Percentiles rank a stretch among this genome's conserved stretches.
phyloP scores from a whole-genome alignment of 2,888 invertebrate species.

The Taphrorychus bicolor region DNA sequence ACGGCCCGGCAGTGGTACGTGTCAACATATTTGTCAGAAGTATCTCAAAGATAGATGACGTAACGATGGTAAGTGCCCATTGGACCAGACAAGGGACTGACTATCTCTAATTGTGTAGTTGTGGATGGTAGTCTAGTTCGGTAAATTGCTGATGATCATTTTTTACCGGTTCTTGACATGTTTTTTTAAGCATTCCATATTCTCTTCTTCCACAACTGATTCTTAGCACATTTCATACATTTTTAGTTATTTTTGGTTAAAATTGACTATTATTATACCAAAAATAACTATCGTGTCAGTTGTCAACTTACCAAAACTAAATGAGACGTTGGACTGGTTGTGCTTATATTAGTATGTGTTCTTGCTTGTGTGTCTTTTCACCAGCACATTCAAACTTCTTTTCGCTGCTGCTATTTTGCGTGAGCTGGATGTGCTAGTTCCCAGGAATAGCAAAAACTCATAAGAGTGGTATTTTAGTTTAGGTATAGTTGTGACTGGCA shows the following conservation, averaged over 20 bases:
- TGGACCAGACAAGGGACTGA: slow-evolving; percentile 50
- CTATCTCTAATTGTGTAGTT: slow-evolving; percentile 55
- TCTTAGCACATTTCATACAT: slow-evolving; percentile 33
- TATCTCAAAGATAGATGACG: slow-evolving; percentile 99
- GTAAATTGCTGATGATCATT: slow-evolving; percentile 42
- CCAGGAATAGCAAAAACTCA: background rate
- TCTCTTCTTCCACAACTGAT: slow-evolving; percentile 36
- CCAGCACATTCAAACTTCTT: slow-evolving; percentile 3
- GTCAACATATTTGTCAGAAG: slow-evolving; percentile 99
- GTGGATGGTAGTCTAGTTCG: slow-evolving; percentile 54
- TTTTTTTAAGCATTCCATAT: slow-evolving; percentile 30
- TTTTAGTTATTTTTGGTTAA: slow-evolving; percentile 16
- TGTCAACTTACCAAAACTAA: slow-evolving; percentile 15
- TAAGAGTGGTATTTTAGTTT: slow-evolving; percentile 1
- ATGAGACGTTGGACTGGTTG: slow-evolving; percentile 1
- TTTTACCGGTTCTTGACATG: slow-evolving; percentile 35
- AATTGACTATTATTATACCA: background rate
- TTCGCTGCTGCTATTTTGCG: background rate
- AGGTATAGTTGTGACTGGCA: slow-evolving; percentile 30
- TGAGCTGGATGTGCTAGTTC: slow-evolving; percentile 10
- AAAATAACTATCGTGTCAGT: slow-evolving; percentile 42
- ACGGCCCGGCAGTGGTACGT: slow-evolving; percentile 94
- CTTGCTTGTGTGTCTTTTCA: slow-evolving; percentile 1
- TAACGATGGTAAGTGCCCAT: slow-evolving; percentile 93
- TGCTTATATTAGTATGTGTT: slow-evolving; percentile 15